A percentile compares a stretch with the other conserved stretches of the same genome.
These are phyloP conservation scores for Alethe diademata DNA, from an alignment of 2,113 vertebrate genomes.

Conservation along the genomic window DNA sequence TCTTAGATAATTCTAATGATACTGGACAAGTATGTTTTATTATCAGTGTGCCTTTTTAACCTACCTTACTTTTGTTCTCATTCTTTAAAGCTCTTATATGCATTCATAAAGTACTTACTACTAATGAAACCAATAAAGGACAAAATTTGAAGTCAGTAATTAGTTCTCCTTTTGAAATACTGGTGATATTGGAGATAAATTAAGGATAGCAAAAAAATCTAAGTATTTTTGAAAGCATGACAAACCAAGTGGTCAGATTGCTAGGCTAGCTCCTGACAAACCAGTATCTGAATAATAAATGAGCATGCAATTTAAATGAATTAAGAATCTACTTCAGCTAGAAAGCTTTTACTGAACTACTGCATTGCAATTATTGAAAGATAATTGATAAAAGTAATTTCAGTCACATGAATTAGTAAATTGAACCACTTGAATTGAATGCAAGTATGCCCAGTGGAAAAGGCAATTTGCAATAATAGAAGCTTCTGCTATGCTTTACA, in stretches of 20 bases:
- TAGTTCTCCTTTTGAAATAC: not conserved
- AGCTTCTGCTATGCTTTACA: slow-evolving; percentile 31
- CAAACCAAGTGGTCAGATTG: not conserved
- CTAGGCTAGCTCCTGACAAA: not conserved
- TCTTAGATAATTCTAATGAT: not conserved
- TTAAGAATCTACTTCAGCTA: slow-evolving; percentile 20
- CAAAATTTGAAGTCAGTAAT: not conserved
- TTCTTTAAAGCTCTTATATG: not conserved
- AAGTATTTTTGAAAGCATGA: not conserved
- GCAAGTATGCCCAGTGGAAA: slow-evolving; percentile 34
- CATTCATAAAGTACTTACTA: not conserved
- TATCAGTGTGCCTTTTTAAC: not conserved
- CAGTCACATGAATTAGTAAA: slow-evolving; percentile 15
- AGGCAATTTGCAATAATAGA: slow-evolving; percentile 15
- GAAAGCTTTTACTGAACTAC: slow-evolving; percentile 29
- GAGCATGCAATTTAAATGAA: slow-evolving; percentile 13
- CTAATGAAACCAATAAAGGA: not conserved
- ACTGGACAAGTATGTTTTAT: not conserved
- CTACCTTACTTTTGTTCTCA: not conserved
- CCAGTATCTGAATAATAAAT: slow-evolving; percentile 39
- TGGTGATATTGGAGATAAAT: not conserved
- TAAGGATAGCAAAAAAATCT: not conserved
- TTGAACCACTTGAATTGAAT: slow-evolving; percentile 38
- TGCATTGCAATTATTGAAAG: not conserved
- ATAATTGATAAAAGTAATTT: slow-evolving; percentile 25